Percentiles rank a stretch among this genome's conserved stretches.
These are phyloP conservation scores for Cetoscarus ocellatus DNA, from an alignment of 2,797 vertebrate species.

Conservation along the genomic window DNA sequence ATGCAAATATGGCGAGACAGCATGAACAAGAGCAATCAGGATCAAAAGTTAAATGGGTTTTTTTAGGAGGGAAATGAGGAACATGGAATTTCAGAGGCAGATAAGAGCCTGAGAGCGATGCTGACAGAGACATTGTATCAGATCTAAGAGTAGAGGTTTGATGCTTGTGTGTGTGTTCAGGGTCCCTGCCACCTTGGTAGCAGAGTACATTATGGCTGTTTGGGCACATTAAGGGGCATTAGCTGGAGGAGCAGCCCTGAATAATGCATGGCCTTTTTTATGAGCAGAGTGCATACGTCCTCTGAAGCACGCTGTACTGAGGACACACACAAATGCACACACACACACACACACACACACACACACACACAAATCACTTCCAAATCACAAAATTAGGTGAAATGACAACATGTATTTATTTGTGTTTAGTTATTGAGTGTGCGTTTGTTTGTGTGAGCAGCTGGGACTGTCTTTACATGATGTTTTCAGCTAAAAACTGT, in stretches of 20 bases:
- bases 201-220: conserved; percentile 74
- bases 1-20: conserved; percentile 21
- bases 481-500: too few species aligned
- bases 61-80: conserved; percentile 33
- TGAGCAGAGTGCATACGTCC: conserved; percentile 71
- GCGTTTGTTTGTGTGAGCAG: too few species aligned
- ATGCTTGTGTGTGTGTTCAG: conserved; percentile 11
- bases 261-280: conserved; percentile 79
- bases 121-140: conserved; percentile 42
- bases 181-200: conserved; percentile 64
- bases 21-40: conserved; percentile 19
- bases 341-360: conserved; percentile 10
- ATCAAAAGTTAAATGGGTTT: conserved; percentile 48
- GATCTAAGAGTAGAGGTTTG: not conserved
- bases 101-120: conserved; percentile 44
- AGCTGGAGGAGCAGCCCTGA: conserved; percentile 73
- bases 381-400: conserved; percentile 20
- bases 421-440: not conserved
- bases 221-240: conserved; percentile 80
- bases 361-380: not conserved
- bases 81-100: conserved; percentile 36
- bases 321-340: conserved; percentile 2
- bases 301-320: conserved; percentile 58
- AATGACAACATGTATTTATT: not conserved
- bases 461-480: too few species aligned